phyloP scores from a whole-genome alignment of 2,888 invertebrate species.

The Adelphocoris suturalis region DNA sequence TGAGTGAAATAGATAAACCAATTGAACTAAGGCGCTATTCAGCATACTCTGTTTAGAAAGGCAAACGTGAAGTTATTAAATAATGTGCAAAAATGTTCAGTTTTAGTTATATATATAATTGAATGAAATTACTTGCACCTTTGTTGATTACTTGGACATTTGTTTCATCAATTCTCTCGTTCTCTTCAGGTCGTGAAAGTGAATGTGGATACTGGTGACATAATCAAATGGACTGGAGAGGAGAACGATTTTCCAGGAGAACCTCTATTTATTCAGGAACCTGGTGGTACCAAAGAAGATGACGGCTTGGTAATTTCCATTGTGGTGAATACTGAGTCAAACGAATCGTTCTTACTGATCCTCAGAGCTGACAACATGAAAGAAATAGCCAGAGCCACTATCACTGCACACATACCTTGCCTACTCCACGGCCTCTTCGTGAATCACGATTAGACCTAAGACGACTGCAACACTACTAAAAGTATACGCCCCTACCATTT shows the following conservation, averaged over 20 bases:
- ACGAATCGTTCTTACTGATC: constrained; percentile 70
- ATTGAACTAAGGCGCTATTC: no score
- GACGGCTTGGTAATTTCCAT: constrained; percentile 74
- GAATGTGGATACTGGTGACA: constrained; percentile 71
- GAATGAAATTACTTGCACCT: no score
- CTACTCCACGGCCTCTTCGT: constrained; percentile 74
- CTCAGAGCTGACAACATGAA: constrained; percentile 72
- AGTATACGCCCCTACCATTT: neutral
- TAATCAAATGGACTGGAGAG: constrained; percentile 73
- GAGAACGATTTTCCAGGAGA: constrained; percentile 72
- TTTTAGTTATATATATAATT: no score
- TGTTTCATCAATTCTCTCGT: neutral
- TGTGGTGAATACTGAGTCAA: constrained; percentile 71
- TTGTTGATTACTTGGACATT: no score
- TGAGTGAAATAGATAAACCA: no score
- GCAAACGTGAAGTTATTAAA: no score
- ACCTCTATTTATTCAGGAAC: constrained; percentile 71
- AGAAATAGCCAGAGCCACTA: constrained; percentile 73
- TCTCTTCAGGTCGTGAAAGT: constrained; percentile 74
- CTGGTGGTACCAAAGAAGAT: constrained; percentile 71
- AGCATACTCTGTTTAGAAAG: no score
- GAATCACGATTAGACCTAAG: neutral
- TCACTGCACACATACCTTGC: constrained; percentile 72
- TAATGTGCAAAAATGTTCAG: no score
- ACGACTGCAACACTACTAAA: neutral